phyloP scores from a whole-genome alignment of 2,113 vertebrate species.

The Vicugna pacos region DNA sequence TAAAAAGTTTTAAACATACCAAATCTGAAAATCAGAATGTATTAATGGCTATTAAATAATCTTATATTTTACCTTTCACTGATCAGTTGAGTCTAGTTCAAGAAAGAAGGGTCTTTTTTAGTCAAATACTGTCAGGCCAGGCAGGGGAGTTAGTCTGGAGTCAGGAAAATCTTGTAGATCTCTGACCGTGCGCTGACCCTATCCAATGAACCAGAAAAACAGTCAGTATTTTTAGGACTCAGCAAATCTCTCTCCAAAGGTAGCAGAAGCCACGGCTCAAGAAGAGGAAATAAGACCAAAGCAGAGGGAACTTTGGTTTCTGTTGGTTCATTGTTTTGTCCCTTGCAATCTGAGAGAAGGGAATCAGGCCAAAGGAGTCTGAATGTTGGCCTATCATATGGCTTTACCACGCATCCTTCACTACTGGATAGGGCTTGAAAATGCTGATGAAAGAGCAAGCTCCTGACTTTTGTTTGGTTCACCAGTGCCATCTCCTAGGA shows the following conservation, averaged over 20 bases:
- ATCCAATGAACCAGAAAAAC: not conserved
- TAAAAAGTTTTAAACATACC: not conserved
- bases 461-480: constrained; percentile 40
- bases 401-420: not conserved
- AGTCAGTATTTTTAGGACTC: not conserved
- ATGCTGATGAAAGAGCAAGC: constrained; percentile 4
- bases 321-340: not conserved
- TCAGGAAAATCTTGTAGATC: not conserved
- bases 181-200: not conserved
- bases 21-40: not conserved
- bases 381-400: not conserved
- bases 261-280: not conserved
- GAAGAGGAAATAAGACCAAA: not conserved
- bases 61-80: constrained; percentile 13
- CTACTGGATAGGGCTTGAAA: not conserved
- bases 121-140: not conserved
- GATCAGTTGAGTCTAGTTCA: not conserved
- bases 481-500: not conserved
- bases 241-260: not conserved
- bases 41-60: not conserved
- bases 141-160: not conserved
- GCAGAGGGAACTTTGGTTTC: not conserved
- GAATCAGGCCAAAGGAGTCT: not conserved
- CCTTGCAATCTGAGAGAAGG: constrained; percentile 26
- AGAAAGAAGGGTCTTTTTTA: not conserved